These are phyloP conservation scores for Agrilus biguttatus DNA, from an alignment of 2,888 invertebrate species.

Conservation along the genomic window DNA sequence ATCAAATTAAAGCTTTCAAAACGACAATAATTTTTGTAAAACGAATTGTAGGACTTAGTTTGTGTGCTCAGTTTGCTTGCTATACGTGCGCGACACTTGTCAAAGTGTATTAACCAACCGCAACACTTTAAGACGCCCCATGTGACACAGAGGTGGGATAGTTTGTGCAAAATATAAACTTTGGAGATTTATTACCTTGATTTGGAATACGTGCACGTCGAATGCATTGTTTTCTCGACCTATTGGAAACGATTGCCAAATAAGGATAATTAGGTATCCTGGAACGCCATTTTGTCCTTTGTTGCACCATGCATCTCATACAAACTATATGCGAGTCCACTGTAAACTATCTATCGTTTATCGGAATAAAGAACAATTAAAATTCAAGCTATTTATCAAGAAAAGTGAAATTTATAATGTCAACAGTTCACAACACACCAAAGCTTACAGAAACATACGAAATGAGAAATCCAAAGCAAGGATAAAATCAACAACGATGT, in stretches of 20 bases:
- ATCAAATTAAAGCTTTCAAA: too few species aligned
- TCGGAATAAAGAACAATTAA: too few species aligned
- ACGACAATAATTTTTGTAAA: too few species aligned
- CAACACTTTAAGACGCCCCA: constrained; percentile 12
- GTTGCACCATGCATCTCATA: neutral
- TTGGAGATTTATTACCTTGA: constrained; percentile 10
- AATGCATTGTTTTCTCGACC: constrained; percentile 9
- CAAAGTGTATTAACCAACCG: constrained; percentile 17
- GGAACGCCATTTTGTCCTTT: constrained; percentile 9
- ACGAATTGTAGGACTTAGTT: too few species aligned
- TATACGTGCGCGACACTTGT: constrained; percentile 17
- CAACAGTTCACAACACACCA: too few species aligned
- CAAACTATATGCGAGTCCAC: neutral
- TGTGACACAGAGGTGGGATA: constrained; percentile 20
- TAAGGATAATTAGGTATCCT: constrained; percentile 7
- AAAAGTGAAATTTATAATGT: too few species aligned
- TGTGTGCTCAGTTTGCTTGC: neutral
- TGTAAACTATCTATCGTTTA: too few species aligned
- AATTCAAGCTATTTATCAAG: too few species aligned
- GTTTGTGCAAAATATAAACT: constrained; percentile 11
- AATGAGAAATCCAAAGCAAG: too few species aligned
- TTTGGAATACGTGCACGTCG: constrained; percentile 9
- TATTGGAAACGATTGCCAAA: constrained; percentile 7
- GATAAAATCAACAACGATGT: too few species aligned
- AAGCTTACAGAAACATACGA: too few species aligned